phyloP scores from a whole-genome alignment of 2,888 invertebrate genomes.

The Lomographa bimaculata region DNA sequence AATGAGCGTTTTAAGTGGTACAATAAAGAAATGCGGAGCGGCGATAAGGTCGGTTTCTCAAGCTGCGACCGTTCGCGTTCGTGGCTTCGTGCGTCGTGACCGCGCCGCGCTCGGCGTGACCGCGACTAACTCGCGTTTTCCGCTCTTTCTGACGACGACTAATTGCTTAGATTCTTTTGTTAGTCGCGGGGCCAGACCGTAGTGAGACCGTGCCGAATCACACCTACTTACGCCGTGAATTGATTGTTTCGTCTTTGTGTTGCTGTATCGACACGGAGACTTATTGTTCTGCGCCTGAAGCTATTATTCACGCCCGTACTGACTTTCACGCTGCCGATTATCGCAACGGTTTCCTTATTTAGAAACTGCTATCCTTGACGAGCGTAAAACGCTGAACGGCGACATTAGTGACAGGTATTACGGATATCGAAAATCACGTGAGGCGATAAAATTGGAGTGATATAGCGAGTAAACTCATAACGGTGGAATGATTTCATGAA shows the following conservation, averaged over 20 bases:
- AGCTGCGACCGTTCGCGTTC: too few relatives aligned
- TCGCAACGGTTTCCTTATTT: constrained; percentile 70
- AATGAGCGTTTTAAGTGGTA: constrained; percentile 21
- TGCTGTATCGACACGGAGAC: constrained; percentile 78
- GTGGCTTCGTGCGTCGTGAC: constrained; percentile 52
- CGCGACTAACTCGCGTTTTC: constrained; percentile 81
- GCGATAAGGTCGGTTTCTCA: constrained; percentile 19
- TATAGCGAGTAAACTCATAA: constrained; percentile 55
- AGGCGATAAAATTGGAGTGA: constrained; percentile 46
- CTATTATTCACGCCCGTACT: constrained; percentile 75
- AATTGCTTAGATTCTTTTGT: constrained; percentile 84
- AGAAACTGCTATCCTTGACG: constrained; percentile 45
- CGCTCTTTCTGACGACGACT: constrained; percentile 83
- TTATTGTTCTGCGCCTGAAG: constrained; percentile 73
- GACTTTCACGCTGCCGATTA: constrained; percentile 76
- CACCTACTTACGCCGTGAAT: constrained; percentile 82
- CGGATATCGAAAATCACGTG: constrained; percentile 24
- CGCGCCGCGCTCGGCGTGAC: constrained; percentile 66
- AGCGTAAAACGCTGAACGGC: constrained; percentile 24
- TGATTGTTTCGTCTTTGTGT: constrained; percentile 82
- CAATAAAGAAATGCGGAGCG: constrained; percentile 13
- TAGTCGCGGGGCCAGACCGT: constrained; percentile 78
- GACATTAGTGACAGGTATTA: constrained; percentile 2
- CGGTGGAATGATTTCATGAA: constrained; percentile 70
- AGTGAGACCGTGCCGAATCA: constrained; percentile 76